Percentiles rank a stretch among this genome's conserved stretches.
Evolutionary conservation across 2,888 invertebrate genomes (phyloP).

Genomic region (Sialis fuliginosa): DNA sequence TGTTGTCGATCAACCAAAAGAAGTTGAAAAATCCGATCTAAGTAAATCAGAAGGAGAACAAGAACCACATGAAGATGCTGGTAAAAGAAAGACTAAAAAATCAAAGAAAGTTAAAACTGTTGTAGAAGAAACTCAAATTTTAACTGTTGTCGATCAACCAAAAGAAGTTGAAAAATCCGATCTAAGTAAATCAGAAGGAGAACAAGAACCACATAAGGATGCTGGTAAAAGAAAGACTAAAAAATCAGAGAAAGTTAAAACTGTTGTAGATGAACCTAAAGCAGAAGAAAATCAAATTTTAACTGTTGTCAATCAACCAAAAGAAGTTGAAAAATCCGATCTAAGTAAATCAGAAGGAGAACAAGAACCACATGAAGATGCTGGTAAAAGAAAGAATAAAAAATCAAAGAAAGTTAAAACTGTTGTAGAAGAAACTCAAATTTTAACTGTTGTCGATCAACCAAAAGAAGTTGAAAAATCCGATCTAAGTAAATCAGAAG

Average conservation of each 20-base stretch:
- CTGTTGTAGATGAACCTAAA: background rate
- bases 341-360: no score
- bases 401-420: no score
- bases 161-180: no score
- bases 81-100: constrained; percentile 7
- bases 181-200: no score
- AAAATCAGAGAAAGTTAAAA: constrained; percentile 23
- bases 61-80: background rate
- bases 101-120: background rate
- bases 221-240: constrained; percentile 9
- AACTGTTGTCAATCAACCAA: background rate
- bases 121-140: background rate
- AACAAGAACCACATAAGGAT: constrained; percentile 3
- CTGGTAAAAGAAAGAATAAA: no score
- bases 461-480: background rate
- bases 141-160: background rate
- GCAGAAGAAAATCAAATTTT: background rate
- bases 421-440: no score
- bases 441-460: background rate
- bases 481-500: background rate
- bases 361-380: no score
- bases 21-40: background rate
- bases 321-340: no score
- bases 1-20: background rate
- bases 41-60: background rate